Conservation (phyloP, 2,888 invertebrate genomes). For the Drosophila pseudotakahashii region DNA sequence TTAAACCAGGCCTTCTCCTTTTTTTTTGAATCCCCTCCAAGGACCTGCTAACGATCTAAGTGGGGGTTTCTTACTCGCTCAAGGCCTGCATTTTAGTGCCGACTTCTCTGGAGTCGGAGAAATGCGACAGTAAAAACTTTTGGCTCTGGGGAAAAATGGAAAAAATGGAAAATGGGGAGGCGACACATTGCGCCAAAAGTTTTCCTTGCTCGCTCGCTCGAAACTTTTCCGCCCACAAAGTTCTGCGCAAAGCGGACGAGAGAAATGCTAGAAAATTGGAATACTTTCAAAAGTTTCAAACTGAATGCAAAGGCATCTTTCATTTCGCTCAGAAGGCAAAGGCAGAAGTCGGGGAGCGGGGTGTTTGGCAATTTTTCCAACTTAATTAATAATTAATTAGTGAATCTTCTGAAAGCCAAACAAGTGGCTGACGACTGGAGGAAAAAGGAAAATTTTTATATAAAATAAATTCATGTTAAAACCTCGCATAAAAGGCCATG, state of each 20-base stretch:
- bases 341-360: background rate
- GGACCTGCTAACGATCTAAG: slow-evolving; percentile 43
- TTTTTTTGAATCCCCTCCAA: slow-evolving; percentile 26
- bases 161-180: slow-evolving; percentile 28
- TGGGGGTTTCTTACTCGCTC: slow-evolving; percentile 11
- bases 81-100: slow-evolving; percentile 69
- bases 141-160: slow-evolving; percentile 1
- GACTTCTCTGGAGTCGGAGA: slow-evolving; percentile 42
- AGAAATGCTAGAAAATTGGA: slow-evolving; percentile 71
- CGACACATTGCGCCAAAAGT: slow-evolving; percentile 75
- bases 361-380: slow-evolving; percentile 60
- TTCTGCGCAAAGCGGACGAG: slow-evolving; percentile 48
- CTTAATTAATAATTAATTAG: slow-evolving; percentile 79
- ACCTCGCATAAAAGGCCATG: slow-evolving; percentile 59
- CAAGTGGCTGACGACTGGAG: slow-evolving; percentile 50
- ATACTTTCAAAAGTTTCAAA: slow-evolving; percentile 65
- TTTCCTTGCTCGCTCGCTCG: slow-evolving; percentile 41
- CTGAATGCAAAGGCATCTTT: slow-evolving; percentile 36
- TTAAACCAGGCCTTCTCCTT: slow-evolving; percentile 48
- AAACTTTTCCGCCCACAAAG: slow-evolving; percentile 47
- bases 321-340: background rate
- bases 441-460: slow-evolving; percentile 50
- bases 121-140: slow-evolving; percentile 79
- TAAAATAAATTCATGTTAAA: slow-evolving; percentile 64
- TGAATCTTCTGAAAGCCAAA: slow-evolving; percentile 69